phyloP scores from a whole-genome alignment of 1,140 invertebrate genomes.

The Babylonia areolata region DNA sequence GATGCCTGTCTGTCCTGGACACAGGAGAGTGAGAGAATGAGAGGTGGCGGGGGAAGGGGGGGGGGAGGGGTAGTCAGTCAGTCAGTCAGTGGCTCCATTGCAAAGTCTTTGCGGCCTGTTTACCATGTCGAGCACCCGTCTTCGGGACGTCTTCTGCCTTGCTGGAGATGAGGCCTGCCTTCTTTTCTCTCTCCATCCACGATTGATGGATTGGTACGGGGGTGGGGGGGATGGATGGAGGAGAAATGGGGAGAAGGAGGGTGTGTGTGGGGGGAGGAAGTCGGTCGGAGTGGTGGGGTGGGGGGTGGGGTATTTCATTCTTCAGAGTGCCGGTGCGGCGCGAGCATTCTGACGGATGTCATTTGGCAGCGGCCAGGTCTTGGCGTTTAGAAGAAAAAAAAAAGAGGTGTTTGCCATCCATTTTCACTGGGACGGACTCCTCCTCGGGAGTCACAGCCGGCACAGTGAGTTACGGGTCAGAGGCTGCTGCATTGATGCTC shows the following conservation, averaged over 20 bases:
- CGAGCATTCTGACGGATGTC: slow-evolving; percentile 16
- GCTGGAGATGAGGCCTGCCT: not conserved
- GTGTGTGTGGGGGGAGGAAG: not conserved
- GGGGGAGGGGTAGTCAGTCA: no score
- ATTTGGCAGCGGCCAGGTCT: not conserved
- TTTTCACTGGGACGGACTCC: no score
- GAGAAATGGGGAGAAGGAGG: no score
- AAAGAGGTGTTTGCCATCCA: not conserved
- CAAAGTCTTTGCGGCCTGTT: slow-evolving; percentile 12
- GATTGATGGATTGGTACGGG: not conserved
- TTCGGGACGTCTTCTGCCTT: not conserved
- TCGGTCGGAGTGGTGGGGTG: not conserved
- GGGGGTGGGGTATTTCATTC: not conserved
- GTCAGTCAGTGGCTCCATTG: not conserved
- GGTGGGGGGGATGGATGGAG: not conserved
- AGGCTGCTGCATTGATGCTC: no score
- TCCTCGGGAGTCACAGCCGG: no score
- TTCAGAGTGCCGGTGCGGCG: slow-evolving; percentile 1
- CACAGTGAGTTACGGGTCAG: no score
- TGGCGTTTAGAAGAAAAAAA: no score
- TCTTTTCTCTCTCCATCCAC: not conserved
- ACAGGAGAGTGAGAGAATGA: no score
- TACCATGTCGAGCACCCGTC: not conserved
- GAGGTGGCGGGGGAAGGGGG: no score
- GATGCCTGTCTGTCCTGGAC: slow-evolving; percentile 2